Percentiles rank a stretch among this genome's conserved stretches.
These are phyloP conservation scores for Conomelus anceps DNA, from an alignment of 2,888 invertebrate species.

Conservation along the genomic window DNA sequence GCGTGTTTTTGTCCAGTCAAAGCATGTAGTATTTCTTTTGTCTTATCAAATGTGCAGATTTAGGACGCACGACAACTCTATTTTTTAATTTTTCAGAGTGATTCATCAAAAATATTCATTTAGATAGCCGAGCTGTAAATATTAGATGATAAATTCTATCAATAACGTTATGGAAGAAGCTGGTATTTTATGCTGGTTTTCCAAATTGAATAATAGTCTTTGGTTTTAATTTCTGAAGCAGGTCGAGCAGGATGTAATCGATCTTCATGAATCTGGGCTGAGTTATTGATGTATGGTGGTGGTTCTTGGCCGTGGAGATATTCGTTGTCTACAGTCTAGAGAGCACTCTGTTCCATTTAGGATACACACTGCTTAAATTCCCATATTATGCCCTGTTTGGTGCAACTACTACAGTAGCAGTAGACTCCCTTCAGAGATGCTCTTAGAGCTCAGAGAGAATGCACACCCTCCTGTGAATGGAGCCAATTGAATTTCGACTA, in stretches of 20 bases:
- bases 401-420: background rate
- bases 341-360: background rate
- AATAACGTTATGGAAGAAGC: background rate
- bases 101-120: no score
- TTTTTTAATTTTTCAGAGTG: no score
- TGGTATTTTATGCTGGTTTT: background rate
- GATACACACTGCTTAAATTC: background rate
- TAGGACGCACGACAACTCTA: no score
- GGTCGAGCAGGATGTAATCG: background rate
- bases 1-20: no score
- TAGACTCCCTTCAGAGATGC: background rate
- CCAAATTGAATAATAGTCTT: background rate
- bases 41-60: no score
- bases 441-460: background rate
- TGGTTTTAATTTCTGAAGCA: background rate
- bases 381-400: background rate
- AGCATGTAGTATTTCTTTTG: no score
- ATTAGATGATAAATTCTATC: background rate
- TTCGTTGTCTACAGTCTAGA: background rate
- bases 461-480: background rate
- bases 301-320: background rate
- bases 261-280: background rate
- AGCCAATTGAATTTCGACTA: background rate
- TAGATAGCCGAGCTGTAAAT: no score
- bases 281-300: background rate